These are phyloP conservation scores for Psittacula cyanocephala DNA, from an alignment of 2,113 vertebrate species.

Conservation along the genomic window DNA sequence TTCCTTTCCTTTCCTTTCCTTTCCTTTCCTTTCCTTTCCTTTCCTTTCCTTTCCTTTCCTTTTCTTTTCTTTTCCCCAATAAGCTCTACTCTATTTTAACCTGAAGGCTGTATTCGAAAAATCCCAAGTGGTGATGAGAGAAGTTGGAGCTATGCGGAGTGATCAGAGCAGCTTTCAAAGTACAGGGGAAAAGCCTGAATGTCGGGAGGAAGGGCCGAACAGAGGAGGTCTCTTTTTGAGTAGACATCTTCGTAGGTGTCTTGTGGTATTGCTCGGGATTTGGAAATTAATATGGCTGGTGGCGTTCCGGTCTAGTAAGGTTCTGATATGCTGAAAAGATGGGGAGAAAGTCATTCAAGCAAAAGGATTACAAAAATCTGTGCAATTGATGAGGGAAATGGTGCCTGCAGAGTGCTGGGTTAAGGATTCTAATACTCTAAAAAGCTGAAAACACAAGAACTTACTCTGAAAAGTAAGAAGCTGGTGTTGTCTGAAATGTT, in stretches of 20 bases:
- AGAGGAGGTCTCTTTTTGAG: neutral
- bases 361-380: neutral
- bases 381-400: neutral
- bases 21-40: no score
- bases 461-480: neutral
- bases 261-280: neutral
- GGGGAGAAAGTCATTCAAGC: neutral
- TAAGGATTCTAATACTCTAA: neutral
- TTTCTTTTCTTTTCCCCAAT: neutral
- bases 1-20: no score
- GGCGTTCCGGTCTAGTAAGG: neutral
- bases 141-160: neutral
- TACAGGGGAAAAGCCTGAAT: neutral
- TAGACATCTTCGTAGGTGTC: neutral
- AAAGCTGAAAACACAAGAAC: neutral
- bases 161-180: neutral
- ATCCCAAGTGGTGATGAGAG: neutral
- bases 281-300: neutral
- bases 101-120: neutral
- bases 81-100: neutral
- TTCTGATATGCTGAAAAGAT: neutral
- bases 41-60: no score
- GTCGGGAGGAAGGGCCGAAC: neutral
- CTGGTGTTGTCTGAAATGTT: neutral
- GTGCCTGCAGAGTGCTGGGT: neutral